Conservation (phyloP, 1,140 invertebrate genomes). For the Leptopilina clavipes region DNA sequence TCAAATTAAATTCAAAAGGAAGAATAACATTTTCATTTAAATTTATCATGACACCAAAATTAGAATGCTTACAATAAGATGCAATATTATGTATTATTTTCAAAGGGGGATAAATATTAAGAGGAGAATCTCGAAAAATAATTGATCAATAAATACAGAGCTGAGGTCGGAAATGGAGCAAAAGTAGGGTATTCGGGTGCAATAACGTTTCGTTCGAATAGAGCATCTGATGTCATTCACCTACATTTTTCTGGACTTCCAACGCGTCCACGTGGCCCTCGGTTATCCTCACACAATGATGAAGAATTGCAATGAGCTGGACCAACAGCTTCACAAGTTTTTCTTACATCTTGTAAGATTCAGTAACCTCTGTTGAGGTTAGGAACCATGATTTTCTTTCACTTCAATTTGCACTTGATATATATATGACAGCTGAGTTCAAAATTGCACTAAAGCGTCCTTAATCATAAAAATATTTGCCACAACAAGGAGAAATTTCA, state of each 20-base stretch:
- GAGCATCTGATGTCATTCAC: conserved; percentile 39
- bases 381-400: conserved; percentile 19
- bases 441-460: background rate
- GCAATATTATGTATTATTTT: background rate
- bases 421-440: background rate
- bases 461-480: background rate
- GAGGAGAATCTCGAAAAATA: background rate
- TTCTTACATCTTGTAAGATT: background rate
- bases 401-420: background rate
- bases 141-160: conserved; percentile 40
- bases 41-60: background rate
- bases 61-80: background rate
- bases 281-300: conserved; percentile 46
- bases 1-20: background rate
- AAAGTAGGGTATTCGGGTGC: conserved; percentile 33
- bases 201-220: background rate
- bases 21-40: background rate
- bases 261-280: conserved; percentile 68
- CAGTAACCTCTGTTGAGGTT: conserved; percentile 9
- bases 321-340: conserved; percentile 41
- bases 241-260: conserved; percentile 66
- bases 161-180: conserved; percentile 45
- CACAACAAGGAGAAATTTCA: background rate
- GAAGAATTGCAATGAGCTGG: conserved; percentile 13
- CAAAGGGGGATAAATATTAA: background rate